Percentiles rank a stretch among this genome's conserved stretches.
phyloP scores from a whole-genome alignment of 1,140 invertebrate species.

The Lasioglossum baleicum region DNA sequence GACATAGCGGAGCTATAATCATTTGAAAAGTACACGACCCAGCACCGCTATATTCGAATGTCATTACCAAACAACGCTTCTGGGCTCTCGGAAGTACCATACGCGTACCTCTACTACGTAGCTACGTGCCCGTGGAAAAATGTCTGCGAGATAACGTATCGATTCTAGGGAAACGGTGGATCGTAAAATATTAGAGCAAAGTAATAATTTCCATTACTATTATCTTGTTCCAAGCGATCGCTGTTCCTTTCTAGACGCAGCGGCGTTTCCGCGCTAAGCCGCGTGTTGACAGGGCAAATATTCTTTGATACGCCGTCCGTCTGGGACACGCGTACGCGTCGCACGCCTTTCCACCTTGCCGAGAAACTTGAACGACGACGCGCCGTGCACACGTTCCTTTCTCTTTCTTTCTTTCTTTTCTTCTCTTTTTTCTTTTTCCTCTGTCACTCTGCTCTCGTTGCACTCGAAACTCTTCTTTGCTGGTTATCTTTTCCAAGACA shows the following conservation, averaged over 20 bases:
- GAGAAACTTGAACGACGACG: constrained; percentile 34
- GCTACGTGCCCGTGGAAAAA: neutral
- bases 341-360: constrained; percentile 56
- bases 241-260: constrained; percentile 58
- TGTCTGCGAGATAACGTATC: constrained; percentile 61
- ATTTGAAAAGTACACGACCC: too few relatives aligned
- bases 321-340: constrained; percentile 72
- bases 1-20: too few relatives aligned
- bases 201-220: constrained; percentile 71
- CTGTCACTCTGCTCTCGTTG: too few relatives aligned
- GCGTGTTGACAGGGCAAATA: constrained; percentile 74
- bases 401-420: neutral
- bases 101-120: neutral
- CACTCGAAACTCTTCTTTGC: too few relatives aligned
- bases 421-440: too few relatives aligned
- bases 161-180: constrained; percentile 64
- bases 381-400: constrained; percentile 19
- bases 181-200: constrained; percentile 72
- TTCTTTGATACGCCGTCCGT: constrained; percentile 74
- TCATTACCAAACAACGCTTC: too few relatives aligned
- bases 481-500: too few relatives aligned
- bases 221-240: constrained; percentile 62
- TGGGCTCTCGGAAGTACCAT: too few relatives aligned
- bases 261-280: constrained; percentile 65
- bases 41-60: too few relatives aligned